Base-by-base conservation (phyloP, 2,113 vertebrate species). In the Vulpes lagopus region DNA sequence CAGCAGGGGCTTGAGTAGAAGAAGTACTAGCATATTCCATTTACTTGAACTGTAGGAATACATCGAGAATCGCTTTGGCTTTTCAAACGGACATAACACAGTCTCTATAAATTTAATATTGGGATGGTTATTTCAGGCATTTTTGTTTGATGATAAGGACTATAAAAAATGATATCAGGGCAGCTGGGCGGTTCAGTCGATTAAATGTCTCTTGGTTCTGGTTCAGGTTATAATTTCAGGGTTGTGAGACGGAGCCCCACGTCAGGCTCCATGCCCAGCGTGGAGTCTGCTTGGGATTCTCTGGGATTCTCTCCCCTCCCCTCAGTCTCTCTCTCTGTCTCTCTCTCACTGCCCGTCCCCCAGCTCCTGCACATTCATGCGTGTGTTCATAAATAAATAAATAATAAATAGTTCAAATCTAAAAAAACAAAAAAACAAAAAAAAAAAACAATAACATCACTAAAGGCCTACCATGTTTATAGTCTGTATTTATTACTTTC, bases 401-500 rank as follows among this genome's bases (percentile, higher is more conserved):
- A 65, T 65, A 3, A 64, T 64, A 17, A 69, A 35, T 25, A 35
- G 43, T 43, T 43, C 43, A 43, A 43, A 43, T 43, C 43, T 43
- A 8, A 43, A 43, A 43, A 43, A 43, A 43, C 1, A 43, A 35
- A 35, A 2, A 35, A 35, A 2, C 4, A 43, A 4, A 38, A 43
- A 43, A 5, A 43, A 43, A 5, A 5, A 43, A 5, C 43, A 43
- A 43, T 43, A 43, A 51, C 20, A 91, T 51, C 20, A 92, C 57
- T 15, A 88, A 88, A 97, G 10, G 15, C 5, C 15, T 80, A 69
- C 6, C 38, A 59, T 10, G 23, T 60, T 94, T 83, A 2, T 59
- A n/a, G n/a, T 35, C 81, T 69, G 23, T 65, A 81, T 80, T 89
- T 87, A 83, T n/a, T 86, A 35, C 95, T 79, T 79, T 89, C 19